These are phyloP conservation scores for Mesoligia furuncula DNA, from an alignment of 2,888 invertebrate genomes.

Conservation along the genomic window DNA sequence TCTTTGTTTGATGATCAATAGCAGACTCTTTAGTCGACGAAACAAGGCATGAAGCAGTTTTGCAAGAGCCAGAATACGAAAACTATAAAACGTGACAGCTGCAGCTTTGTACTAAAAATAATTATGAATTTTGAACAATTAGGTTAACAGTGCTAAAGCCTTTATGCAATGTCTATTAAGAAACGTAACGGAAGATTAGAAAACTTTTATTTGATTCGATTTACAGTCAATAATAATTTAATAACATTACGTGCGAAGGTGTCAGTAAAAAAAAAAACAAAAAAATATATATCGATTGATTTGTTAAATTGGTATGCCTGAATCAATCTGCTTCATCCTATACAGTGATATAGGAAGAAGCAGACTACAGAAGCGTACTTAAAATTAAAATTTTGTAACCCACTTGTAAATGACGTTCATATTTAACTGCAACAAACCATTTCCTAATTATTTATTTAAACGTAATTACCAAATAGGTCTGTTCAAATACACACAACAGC, in stretches of 20 bases:
- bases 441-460: constrained; percentile 7
- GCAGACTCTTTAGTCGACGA: constrained; percentile 68
- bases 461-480: constrained; percentile 6
- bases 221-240: neutral
- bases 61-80: constrained; percentile 68
- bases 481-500: constrained; percentile 6
- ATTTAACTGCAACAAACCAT: neutral
- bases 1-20: constrained; percentile 75
- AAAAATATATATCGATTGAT: neutral
- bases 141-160: constrained; percentile 14
- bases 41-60: constrained; percentile 73
- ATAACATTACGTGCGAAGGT: neutral
- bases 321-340: neutral
- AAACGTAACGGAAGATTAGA: constrained; percentile 1
- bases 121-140: constrained; percentile 36
- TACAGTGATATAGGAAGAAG: neutral
- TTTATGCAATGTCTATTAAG: constrained; percentile 17
- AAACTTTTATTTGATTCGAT: neutral
- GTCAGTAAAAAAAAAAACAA: neutral
- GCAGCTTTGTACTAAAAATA: constrained; percentile 20
- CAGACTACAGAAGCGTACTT: neutral
- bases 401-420: neutral
- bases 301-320: neutral
- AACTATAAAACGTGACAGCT: constrained; percentile 41
- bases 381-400: neutral